These are phyloP conservation scores for Tringa solitaria DNA, from an alignment of 2,113 vertebrate species.

Conservation along the genomic window DNA sequence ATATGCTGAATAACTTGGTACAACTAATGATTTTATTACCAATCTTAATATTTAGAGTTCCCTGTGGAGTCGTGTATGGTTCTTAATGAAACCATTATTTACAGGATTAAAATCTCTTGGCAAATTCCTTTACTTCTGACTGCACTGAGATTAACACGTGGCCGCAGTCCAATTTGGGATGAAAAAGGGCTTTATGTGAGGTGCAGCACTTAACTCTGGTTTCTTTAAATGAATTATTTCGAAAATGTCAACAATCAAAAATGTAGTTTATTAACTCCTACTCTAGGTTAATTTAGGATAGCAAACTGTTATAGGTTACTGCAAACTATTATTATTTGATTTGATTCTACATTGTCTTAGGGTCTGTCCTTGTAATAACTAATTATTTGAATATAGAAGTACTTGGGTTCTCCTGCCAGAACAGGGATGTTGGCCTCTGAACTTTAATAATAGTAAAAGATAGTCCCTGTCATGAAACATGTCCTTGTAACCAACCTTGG, in stretches of 20 bases:
- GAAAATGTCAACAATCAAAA: not conserved
- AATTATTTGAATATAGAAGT: not conserved
- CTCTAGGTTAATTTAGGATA: not conserved
- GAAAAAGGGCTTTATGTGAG: not conserved
- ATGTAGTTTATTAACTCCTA: not conserved
- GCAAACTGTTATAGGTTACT: not conserved
- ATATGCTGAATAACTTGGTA: slow-evolving; percentile 50
- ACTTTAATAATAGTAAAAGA: not conserved
- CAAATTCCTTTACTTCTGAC: slow-evolving; percentile 5
- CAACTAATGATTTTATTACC: slow-evolving; percentile 57
- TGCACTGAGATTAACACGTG: not conserved
- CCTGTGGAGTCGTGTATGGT: not conserved
- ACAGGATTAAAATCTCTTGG: slow-evolving; percentile 52
- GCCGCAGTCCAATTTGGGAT: not conserved
- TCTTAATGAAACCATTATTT: slow-evolving; percentile 65
- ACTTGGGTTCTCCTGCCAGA: not conserved
- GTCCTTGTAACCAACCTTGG: not conserved
- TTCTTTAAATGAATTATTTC: not conserved
- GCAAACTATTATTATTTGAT: not conserved
- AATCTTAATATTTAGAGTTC: slow-evolving; percentile 63
- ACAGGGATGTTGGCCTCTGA: not conserved
- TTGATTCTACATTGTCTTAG: not conserved
- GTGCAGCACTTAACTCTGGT: not conserved
- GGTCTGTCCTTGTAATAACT: not conserved
- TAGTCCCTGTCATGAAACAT: not conserved